Evolutionary conservation across 1,140 invertebrate species (phyloP).

Genomic region (Drosophila fuyamai): DNA sequence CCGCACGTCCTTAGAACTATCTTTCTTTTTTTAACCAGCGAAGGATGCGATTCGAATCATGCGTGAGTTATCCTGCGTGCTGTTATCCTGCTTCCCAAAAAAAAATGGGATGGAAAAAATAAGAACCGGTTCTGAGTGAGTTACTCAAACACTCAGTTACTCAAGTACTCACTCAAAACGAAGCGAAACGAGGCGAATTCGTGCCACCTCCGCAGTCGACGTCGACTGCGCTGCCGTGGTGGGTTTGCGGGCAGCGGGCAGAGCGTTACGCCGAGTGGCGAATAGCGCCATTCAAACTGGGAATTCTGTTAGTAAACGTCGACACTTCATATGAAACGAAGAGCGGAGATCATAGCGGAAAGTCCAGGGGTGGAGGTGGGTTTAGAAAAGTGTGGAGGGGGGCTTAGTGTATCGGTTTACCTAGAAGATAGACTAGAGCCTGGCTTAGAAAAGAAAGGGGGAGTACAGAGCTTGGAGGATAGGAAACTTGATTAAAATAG

Average conservation of each 20-base stretch:
- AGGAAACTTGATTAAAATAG: not conserved
- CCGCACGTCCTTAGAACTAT: constrained; percentile 7
- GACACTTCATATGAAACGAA: constrained; percentile 13
- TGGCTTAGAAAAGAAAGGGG: not conserved
- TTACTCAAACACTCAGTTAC: constrained; percentile 1
- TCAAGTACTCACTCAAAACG: constrained; percentile 19
- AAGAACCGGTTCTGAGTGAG: constrained; percentile 4
- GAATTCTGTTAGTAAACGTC: constrained; percentile 12
- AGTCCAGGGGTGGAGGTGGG: constrained; percentile 3
- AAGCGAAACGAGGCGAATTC: constrained; percentile 23
- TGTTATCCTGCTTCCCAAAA: constrained; percentile 11
- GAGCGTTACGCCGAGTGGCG: not conserved
- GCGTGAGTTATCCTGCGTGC: constrained; percentile 9
- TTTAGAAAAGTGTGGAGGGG: not conserved
- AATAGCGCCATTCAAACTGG: constrained; percentile 17
- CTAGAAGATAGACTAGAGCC: not conserved
- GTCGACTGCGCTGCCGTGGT: constrained; percentile 64
- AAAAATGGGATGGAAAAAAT: not conserved
- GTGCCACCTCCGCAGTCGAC: constrained; percentile 23
- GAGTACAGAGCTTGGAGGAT: too few species aligned
- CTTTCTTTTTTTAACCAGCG: constrained; percentile 1
- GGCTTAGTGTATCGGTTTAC: not conserved
- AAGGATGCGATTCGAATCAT: constrained; percentile 10
- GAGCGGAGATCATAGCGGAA: constrained; percentile 13
- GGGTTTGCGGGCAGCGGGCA: constrained; percentile 29